Evolutionary conservation across 1,140 invertebrate genomes (phyloP), one percentile per base, ranked within the genome.

Genomic region (Heliconius hermathena): DNA sequence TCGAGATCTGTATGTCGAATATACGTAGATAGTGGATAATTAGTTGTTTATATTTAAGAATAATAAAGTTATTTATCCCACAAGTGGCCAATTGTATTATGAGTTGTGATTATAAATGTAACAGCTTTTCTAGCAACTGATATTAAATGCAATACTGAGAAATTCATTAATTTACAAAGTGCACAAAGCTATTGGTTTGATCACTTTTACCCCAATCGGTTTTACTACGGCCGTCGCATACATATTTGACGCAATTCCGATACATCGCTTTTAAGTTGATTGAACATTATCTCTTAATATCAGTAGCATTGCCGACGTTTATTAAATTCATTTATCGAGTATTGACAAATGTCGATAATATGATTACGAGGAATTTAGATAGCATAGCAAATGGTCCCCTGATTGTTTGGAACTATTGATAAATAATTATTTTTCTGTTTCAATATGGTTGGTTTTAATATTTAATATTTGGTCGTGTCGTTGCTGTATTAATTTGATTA

Each of bases 191-290:
- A 74, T 79, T 79, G 72, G 26, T 74, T 73, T 71, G 73, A 79
- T 78, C 73, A 73, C 46, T 71, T 79, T 74, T 46, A 79, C 73
- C 73, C 71, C 73, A 74, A 79, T 75, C 74, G 74, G 54, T 71
- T 36, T 60, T 66, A 75, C 54, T 33, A 73, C 46, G 8, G 66
- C 54, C 54, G 26, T 66, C 60, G 73, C 41, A 49, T 29, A 70
- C 36, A 49, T 74, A 74, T 79, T 79, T 79, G 73, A 79, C 73
- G 73, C 73, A 79, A 79, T 75, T 79, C 36, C 78, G 46, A 22
- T 26, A 60, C 73, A 38, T 75, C 73, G 73, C 66, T 79, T 78
- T 78, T 66, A 74, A 71, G 73, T 71, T 74, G 33, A 73, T 74
- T 79, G 66, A 26, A 60, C 57, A 46, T 75, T 74, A 70, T 73